A percentile compares a stretch with the other conserved stretches of the same genome.
Conservation (phyloP, 2,888 invertebrate species). For the Drosophila kambysellisi region DNA sequence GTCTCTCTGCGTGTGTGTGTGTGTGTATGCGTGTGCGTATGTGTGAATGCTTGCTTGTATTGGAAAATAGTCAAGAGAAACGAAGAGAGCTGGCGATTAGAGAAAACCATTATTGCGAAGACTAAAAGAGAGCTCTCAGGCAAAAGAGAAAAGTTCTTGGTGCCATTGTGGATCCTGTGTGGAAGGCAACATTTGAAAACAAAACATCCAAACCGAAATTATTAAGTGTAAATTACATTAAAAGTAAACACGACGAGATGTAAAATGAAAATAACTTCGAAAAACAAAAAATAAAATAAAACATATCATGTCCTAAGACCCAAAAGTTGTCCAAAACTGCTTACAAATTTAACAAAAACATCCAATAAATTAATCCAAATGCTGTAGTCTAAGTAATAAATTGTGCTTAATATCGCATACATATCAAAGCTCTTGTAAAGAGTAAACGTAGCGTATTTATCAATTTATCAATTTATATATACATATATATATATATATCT, state of each 20-base stretch:
- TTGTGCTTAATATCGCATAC: slow-evolving; percentile 74
- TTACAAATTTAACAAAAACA: slow-evolving; percentile 15
- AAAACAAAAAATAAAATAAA: slow-evolving; percentile 3
- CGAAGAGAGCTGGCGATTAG: slow-evolving; percentile 7
- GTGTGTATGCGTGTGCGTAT: not conserved
- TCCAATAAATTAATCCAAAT: slow-evolving; percentile 43
- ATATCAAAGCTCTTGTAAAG: slow-evolving; percentile 80
- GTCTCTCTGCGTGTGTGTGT: slow-evolving; percentile 25
- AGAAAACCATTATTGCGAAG: slow-evolving; percentile 33
- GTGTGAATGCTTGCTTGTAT: slow-evolving; percentile 10
- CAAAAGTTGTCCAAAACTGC: slow-evolving; percentile 20
- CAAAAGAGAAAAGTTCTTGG: slow-evolving; percentile 45
- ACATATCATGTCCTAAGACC: slow-evolving; percentile 54
- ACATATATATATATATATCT: slow-evolving; percentile 12
- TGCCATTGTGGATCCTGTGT: slow-evolving; percentile 54
- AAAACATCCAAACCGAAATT: slow-evolving; percentile 48
- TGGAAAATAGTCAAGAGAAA: slow-evolving; percentile 22
- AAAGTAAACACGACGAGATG: slow-evolving; percentile 17
- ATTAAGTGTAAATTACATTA: slow-evolving; percentile 10
- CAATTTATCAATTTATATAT: slow-evolving; percentile 23
- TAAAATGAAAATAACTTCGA: slow-evolving; percentile 1
- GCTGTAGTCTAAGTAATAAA: slow-evolving; percentile 62
- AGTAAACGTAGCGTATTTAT: slow-evolving; percentile 60
- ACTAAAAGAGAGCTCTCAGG: slow-evolving; percentile 20
- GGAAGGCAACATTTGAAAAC: slow-evolving; percentile 59